These are phyloP conservation scores for Asarcornis scutulata DNA, from an alignment of 2,113 vertebrate genomes.

Conservation along the genomic window DNA sequence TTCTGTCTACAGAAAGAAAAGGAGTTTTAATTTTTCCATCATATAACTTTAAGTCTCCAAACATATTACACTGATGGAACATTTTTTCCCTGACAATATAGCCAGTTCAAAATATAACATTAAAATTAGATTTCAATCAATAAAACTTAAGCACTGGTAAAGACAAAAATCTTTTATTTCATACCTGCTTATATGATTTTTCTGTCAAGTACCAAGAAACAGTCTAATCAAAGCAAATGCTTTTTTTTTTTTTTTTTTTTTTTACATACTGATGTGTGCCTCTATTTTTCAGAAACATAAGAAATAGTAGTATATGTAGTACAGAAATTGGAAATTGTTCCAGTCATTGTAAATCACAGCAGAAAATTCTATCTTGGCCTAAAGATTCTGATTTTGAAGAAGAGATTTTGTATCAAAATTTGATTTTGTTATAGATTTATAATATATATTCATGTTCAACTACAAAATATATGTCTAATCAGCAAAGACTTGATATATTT, in stretches of 20 bases:
- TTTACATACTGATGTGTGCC: neutral
- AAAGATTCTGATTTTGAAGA: neutral
- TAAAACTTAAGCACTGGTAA: neutral
- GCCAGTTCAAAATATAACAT: neutral
- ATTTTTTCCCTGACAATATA: neutral
- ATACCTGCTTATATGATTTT: neutral
- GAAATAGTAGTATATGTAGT: neutral
- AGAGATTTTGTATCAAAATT: neutral
- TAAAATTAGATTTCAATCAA: neutral
- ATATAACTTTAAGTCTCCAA: neutral
- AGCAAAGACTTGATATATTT: neutral
- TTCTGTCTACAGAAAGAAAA: neutral
- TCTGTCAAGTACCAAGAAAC: neutral
- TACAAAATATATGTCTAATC: neutral
- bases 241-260: neutral
- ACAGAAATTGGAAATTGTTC: neutral
- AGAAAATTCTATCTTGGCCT: neutral
- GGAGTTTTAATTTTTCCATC: neutral
- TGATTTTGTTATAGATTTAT: neutral
- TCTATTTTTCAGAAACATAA: neutral
- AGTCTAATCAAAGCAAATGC: neutral
- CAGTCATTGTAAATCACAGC: neutral
- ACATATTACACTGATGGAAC: neutral
- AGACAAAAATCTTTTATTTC: neutral
- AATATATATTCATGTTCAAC: neutral